Evolutionary conservation across 2,797 vertebrate species (phyloP).

Genomic region (Spheniscus humboldti): DNA sequence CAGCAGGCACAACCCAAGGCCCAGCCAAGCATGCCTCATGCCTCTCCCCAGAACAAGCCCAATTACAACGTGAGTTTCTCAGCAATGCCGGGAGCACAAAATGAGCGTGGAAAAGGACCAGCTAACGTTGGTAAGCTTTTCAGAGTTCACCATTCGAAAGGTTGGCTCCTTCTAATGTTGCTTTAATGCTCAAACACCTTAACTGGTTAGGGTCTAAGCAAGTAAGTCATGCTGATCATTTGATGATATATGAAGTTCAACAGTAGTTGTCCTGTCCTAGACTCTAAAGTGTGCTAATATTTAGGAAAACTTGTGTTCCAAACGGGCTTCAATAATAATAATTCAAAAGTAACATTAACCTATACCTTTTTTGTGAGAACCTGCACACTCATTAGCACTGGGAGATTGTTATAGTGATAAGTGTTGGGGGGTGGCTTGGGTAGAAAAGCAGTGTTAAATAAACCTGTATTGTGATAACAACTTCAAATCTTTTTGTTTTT

Average conservation of each 20-base stretch:
- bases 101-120: conserved; percentile 77
- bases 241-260: background rate
- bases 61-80: conserved; percentile 97
- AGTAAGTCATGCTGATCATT: accelerated
- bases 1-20: conserved; percentile 76
- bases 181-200: background rate
- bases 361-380: background rate
- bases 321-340: background rate
- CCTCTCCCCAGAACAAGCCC: conserved; percentile 92
- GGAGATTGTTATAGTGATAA: background rate
- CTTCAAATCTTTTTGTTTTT: background rate
- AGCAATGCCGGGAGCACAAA: conserved; percentile 78
- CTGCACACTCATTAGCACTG: accelerated
- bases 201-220: background rate
- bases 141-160: accelerated
- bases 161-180: background rate
- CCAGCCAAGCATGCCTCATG: conserved; percentile 81
- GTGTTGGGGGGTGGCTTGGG: no score
- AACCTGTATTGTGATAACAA: background rate
- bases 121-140: conserved; percentile 76
- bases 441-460: background rate
- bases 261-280: background rate
- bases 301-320: background rate
- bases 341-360: background rate
- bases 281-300: background rate